Base-by-base conservation (phyloP, 2,888 invertebrate genomes). In the Hoplodrina blanda region DNA sequence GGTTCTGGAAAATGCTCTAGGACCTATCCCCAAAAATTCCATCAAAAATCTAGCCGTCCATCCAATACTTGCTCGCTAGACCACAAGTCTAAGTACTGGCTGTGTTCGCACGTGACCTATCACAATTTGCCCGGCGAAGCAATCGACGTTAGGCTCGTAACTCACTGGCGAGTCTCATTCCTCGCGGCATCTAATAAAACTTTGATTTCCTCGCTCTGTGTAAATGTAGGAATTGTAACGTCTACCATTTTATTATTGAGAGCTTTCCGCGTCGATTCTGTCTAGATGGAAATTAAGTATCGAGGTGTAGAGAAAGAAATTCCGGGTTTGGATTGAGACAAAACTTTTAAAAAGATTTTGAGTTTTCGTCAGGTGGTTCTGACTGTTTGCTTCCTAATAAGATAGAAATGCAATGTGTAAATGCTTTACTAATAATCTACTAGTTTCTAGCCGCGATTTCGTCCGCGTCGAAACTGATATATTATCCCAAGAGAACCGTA, bases 181-280 rank as follows among this genome's bases (percentile, higher is more conserved):
- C 82, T 62, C 52, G 54, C 54, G 20, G 67, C 78, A 72, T 78
- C 78, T 67, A 81, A 78, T 78, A 81, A 78, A 78, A 78, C 82
- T 81, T 81, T 68, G 78, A 78, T 78, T 78, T 78, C 49, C 17
- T 62, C 63, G 56, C 63, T 72, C 67, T 55, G 67, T 64, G 53
- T 64, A 67, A 78, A 78, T 64, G 53, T 55, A 46, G 57, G 63
- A 67, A 67, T 72, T 81, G 82, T 81, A 63, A 78, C 63, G 50
- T 78, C 62, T 69, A 37, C 62, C n/a, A 57, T 49, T 71, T 81
- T 78, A 69, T 61, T 64, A 52, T 69, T 59, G 50, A 80, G 61
- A 46, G 17, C 30, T 54, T 56, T 62, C 10, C 37, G 0, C 11
- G 52, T 46, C 33, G 33, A 20, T 46, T 20, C 15, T 25, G 11